Conservation (phyloP, 2,888 invertebrate species). For the Slavum lentiscoides region DNA sequence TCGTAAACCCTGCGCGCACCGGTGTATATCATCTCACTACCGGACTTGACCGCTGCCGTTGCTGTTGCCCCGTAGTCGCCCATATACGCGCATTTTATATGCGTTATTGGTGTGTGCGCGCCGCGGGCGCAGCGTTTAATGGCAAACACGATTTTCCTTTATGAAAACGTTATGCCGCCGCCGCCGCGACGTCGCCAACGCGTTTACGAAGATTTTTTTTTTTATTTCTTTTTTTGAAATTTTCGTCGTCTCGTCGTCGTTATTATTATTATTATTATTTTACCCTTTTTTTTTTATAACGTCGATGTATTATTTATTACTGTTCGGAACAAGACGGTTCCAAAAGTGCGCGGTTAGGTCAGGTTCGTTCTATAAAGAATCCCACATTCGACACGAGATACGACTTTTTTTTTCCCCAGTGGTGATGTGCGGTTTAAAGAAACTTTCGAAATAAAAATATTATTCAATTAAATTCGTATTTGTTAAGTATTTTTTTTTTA, state of each 20-base stretch:
- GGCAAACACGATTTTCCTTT: constrained; percentile 37
- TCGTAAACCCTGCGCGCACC: constrained; percentile 21
- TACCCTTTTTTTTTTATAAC: not conserved
- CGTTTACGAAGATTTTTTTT: constrained; percentile 28
- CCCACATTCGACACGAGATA: too few species aligned
- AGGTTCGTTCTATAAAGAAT: too few species aligned
- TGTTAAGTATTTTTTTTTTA: too few species aligned
- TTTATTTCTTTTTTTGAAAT: constrained; percentile 23
- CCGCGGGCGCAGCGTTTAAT: constrained; percentile 16
- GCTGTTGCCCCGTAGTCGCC: not conserved
- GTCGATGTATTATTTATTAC: too few species aligned
- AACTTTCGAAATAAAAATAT: too few species aligned
- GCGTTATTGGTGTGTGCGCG: too few species aligned
- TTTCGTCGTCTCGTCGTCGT: not conserved
- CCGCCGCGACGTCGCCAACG: not conserved
- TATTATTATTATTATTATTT: not conserved
- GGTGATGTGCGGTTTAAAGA: too few species aligned
- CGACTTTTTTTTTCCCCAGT: too few species aligned
- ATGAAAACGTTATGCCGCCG: constrained; percentile 17
- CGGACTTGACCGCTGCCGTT: constrained; percentile 15
- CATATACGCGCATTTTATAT: too few species aligned
- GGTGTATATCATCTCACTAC: not conserved
- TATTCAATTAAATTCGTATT: too few species aligned
- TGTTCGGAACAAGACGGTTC: too few species aligned
- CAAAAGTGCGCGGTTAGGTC: too few species aligned